Evolutionary conservation across 2,113 vertebrate species (phyloP).

Genomic region (Bubo blakistoni): DNA sequence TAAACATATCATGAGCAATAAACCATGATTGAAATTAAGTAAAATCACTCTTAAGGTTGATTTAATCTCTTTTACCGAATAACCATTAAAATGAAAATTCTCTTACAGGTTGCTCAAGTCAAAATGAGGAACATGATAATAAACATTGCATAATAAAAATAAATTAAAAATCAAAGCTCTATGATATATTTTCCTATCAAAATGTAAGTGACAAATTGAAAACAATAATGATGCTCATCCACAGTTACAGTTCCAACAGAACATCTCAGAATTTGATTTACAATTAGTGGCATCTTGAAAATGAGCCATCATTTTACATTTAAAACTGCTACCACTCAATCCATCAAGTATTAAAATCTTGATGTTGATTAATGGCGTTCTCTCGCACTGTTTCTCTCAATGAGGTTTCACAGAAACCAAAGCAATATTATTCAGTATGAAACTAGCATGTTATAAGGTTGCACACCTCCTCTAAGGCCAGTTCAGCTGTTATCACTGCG

Average conservation of each 20-base stretch:
- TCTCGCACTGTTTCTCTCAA: not conserved
- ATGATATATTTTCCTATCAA: constrained; percentile 34
- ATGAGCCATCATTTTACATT: constrained; percentile 42
- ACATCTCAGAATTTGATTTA: constrained; percentile 56
- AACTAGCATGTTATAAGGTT: not conserved
- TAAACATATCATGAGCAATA: constrained; percentile 18
- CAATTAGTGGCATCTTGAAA: constrained; percentile 60
- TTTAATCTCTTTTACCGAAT: constrained; percentile 31
- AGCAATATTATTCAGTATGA: not conserved
- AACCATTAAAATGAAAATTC: constrained; percentile 36
- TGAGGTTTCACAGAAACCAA: not conserved
- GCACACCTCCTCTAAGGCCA: not conserved
- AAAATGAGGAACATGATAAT: constrained; percentile 29
- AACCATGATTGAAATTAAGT: constrained; percentile 42
- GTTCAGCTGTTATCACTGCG: not conserved
- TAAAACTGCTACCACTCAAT: constrained; percentile 41
- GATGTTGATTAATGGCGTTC: constrained; percentile 49
- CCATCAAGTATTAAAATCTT: constrained; percentile 52
- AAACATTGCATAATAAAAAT: constrained; percentile 58
- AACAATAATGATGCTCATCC: constrained; percentile 54
- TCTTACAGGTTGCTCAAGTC: constrained; percentile 3
- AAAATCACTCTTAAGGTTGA: constrained; percentile 48
- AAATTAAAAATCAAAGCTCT: constrained; percentile 54
- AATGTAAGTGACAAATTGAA: constrained; percentile 48
- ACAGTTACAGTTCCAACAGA: constrained; percentile 28